Percentiles rank a stretch among this genome's conserved stretches.
phyloP scores from a whole-genome alignment of 2,888 invertebrate genomes.

The Acrocyrtus sp. region DNA sequence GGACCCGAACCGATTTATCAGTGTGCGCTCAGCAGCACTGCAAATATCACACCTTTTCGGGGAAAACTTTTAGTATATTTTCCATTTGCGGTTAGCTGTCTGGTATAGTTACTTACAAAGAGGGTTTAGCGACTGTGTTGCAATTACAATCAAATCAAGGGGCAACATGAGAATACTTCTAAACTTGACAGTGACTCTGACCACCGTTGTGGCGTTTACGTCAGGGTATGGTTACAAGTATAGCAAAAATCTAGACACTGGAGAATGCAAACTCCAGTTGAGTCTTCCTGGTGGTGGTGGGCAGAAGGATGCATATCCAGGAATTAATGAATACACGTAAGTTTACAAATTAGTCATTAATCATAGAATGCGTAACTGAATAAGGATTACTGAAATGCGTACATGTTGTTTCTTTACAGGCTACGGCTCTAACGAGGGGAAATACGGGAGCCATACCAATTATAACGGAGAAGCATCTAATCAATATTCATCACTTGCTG shows the following conservation, averaged over 20 bases:
- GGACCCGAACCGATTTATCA: no score
- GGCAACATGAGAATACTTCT: conserved; percentile 22
- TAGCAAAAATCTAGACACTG: conserved; percentile 27
- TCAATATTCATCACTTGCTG: conserved; percentile 5
- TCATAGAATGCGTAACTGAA: no score
- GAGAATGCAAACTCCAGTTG: conserved; percentile 36
- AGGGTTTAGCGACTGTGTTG: no score
- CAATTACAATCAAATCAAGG: neutral
- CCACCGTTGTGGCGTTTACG: neutral
- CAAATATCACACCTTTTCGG: no score
- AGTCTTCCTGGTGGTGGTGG: conserved; percentile 22
- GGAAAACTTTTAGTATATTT: no score
- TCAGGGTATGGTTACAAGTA: conserved; percentile 33
- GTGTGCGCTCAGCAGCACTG: no score
- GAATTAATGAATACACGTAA: conserved; percentile 34
- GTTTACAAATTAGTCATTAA: no score
- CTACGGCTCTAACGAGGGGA: conserved; percentile 25
- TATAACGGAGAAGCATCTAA: conserved; percentile 18
- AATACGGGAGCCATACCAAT: neutral
- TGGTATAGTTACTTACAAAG: no score
- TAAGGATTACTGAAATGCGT: no score
- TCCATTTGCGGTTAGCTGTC: no score
- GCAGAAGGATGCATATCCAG: conserved; percentile 21
- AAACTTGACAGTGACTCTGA: neutral
- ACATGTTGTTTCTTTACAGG: conserved; percentile 9